Evolutionary conservation across 2,797 vertebrate genomes (phyloP).

Genomic region (Cuniculus paca): DNA sequence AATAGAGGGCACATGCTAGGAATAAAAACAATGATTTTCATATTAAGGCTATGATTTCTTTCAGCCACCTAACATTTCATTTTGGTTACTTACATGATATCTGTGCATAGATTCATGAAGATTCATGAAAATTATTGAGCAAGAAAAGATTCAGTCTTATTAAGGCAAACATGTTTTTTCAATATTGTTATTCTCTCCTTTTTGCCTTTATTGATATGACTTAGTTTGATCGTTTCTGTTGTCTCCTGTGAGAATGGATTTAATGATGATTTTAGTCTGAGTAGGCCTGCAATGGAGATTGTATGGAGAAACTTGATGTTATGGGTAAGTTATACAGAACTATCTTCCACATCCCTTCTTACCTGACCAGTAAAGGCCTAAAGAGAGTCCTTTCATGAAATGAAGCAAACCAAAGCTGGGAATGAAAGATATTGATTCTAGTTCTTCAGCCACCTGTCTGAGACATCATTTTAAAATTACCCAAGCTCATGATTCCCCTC

Average conservation of each 20-base stretch:
- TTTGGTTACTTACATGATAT: neutral
- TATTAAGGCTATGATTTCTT: conserved; percentile 27
- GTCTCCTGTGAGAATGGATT: neutral
- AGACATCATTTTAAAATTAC: neutral
- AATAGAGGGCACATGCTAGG: neutral
- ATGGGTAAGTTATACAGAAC: neutral
- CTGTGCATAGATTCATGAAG: neutral
- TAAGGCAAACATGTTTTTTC: conserved; percentile 1
- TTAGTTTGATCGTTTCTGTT: conserved; percentile 5
- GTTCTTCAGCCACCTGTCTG: neutral
- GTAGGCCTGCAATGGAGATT: neutral
- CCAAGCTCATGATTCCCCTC: neutral
- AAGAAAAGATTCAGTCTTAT: conserved; percentile 8
- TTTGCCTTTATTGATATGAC: conserved; percentile 7
- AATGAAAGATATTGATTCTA: neutral
- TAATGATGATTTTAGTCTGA: neutral
- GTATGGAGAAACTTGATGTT: neutral
- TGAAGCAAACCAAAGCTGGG: neutral
- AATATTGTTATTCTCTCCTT: conserved; percentile 34
- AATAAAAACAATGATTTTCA: conserved; percentile 40
- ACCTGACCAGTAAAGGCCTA: neutral
- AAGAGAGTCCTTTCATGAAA: neutral
- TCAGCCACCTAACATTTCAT: neutral
- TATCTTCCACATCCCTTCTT: neutral
- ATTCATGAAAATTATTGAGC: conserved; percentile 8